phyloP scores from a whole-genome alignment of 2,888 invertebrate species.

The Parthenolecanium corni region DNA sequence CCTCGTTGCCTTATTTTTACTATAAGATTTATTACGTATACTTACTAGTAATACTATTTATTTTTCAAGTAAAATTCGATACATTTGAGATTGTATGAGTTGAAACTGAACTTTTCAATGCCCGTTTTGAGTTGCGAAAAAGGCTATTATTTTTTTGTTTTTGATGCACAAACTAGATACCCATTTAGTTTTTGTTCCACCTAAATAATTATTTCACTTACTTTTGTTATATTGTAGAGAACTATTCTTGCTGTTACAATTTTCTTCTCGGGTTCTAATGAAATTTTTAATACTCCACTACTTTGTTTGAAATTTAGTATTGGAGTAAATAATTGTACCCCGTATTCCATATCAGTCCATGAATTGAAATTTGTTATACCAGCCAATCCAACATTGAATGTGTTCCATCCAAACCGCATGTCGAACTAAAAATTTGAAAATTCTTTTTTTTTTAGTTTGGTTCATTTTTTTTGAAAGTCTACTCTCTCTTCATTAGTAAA shows the following conservation, averaged over 20 bases:
- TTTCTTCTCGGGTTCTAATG: conserved; percentile 45
- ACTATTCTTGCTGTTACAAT: conserved; percentile 59
- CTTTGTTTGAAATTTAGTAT: conserved; percentile 65
- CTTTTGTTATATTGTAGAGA: conserved; percentile 42
- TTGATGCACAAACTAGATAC: too few species aligned
- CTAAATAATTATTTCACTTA: not conserved
- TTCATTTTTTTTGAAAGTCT: not conserved
- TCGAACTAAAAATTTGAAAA: conserved; percentile 47
- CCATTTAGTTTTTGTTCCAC: too few species aligned
- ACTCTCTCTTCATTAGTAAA: not conserved
- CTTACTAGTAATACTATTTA: too few species aligned
- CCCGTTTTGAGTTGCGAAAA: too few species aligned
- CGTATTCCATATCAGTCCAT: conserved; percentile 61
- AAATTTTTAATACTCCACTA: conserved; percentile 59
- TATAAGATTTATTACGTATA: too few species aligned
- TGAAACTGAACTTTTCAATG: too few species aligned
- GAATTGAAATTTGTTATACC: conserved; percentile 63
- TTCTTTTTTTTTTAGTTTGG: not conserved
- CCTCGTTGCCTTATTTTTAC: too few species aligned
- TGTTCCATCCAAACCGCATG: conserved; percentile 63
- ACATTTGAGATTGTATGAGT: too few species aligned
- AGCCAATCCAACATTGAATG: conserved; percentile 59
- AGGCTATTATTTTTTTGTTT: too few species aligned
- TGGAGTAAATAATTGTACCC: conserved; percentile 64
- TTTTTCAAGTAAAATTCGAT: too few species aligned